Base-by-base conservation (phyloP, 1,140 invertebrate genomes). In the Bombus picipes region DNA sequence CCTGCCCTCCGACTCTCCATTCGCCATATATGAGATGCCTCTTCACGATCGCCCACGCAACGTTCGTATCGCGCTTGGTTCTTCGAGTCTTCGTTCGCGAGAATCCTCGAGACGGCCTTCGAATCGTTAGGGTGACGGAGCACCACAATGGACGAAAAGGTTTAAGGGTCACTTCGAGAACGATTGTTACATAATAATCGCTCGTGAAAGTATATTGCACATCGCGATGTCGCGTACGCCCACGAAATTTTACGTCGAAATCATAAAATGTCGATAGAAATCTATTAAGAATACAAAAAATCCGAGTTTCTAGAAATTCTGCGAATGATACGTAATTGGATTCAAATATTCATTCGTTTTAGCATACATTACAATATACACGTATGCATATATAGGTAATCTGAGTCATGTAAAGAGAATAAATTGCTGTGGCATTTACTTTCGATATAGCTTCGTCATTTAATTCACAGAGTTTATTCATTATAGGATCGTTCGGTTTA, bases 11-110 rank as follows among this genome's bases (percentile, higher is more conserved):
- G 47, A 53, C 47, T 53, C 47, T 53, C 18, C 47, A 18, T 18
- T 90, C 81, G 53, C 88, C 86, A 90, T 90, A 90, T 90, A 90
- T 71, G 88, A 89, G 81, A 75, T 86, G 86, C 66, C 39, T 80
- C 88, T 90, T 74, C 72, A 81, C 47, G 86, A 86, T 87, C 76
- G 86, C 89, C 89, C 89, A 90, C 89, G 89, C 88, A 72, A 47
- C 82, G 57, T 66, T 86, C 71, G 87, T 68, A 72, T 87, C 84
- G 68, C 37, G 22, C 39, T 73, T 62, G 85, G 79, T 88, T 79
- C 62, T 72, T 32, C 73, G 77, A 72, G 71, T 25, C 32, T 34
- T 47, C 62, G 87, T 62, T 73, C 85, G 80, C 88, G 47, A n/a
- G 53, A 15, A 22, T 59, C 37, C 53, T 12, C 10, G 32, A n/a